Percentiles rank a stretch among this genome's conserved stretches.
Evolutionary conservation across 2,113 vertebrate genomes (phyloP).

Genomic region (Motacilla alba): DNA sequence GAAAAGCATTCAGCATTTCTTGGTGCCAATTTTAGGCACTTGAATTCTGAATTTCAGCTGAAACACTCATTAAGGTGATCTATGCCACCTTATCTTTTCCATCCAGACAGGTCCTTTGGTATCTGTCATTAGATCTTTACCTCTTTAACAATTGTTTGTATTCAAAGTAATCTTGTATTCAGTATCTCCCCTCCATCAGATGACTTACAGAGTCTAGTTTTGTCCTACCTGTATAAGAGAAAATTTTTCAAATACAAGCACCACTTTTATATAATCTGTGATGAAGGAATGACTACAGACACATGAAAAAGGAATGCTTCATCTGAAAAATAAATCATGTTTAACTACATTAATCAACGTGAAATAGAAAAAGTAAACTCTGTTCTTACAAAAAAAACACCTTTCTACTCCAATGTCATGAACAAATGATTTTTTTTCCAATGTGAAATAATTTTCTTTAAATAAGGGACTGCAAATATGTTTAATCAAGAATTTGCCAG

Average conservation of each 20-base stretch:
- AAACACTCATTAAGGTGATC: conserved; percentile 31
- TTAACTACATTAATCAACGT: not conserved
- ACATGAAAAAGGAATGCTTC: not conserved
- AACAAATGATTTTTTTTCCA: not conserved
- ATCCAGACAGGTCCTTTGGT: conserved; percentile 1
- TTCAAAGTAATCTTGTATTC: conserved; percentile 4
- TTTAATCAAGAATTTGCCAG: not conserved
- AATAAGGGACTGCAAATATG: not conserved
- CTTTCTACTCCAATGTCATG: not conserved
- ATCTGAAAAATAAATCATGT: not conserved
- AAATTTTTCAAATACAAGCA: not conserved
- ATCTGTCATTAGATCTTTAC: conserved; percentile 33
- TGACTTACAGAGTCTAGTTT: not conserved
- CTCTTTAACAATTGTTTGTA: not conserved
- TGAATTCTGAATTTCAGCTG: not conserved
- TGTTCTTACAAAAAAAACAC: not conserved
- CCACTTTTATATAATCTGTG: not conserved
- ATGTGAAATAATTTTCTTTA: not conserved
- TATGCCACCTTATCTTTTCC: conserved; percentile 1
- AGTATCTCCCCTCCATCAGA: not conserved
- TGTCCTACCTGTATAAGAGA: not conserved
- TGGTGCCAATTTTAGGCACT: not conserved
- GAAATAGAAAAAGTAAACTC: not conserved
- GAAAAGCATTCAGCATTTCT: conserved; percentile 13
- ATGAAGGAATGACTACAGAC: not conserved